phyloP scores from a whole-genome alignment of 2,888 invertebrate species.

The Pristionchus fissidentatus region DNA sequence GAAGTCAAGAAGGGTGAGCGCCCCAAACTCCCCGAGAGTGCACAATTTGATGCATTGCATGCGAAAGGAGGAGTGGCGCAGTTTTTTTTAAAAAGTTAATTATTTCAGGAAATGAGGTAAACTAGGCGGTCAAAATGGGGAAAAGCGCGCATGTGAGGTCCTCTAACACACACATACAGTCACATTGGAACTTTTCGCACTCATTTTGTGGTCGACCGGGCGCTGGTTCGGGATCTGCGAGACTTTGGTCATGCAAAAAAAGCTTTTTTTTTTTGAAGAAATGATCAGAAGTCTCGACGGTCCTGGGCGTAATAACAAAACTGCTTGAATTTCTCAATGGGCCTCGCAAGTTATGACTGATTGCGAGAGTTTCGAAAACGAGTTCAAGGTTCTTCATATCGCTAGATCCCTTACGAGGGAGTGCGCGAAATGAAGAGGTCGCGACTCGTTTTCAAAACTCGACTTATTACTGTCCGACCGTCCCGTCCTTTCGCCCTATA shows the following conservation, averaged over 20 bases:
- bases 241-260: not conserved
- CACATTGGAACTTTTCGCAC: not conserved
- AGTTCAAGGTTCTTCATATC: too few species aligned
- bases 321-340: conserved; percentile 32
- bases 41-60: not conserved
- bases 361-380: too few species aligned
- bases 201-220: conserved; percentile 13
- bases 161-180: conserved; percentile 2
- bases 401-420: too few species aligned
- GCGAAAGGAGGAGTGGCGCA: conserved; percentile 22
- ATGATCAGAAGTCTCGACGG: not conserved
- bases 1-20: conserved; percentile 45
- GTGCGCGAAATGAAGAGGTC: too few species aligned
- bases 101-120: not conserved
- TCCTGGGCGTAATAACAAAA: not conserved
- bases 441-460: too few species aligned
- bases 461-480: too few species aligned
- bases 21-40: conserved; percentile 51
- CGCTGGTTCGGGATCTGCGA: not conserved
- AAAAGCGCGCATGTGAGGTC: conserved; percentile 33
- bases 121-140: not conserved
- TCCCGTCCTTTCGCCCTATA: too few species aligned
- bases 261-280: too few species aligned
- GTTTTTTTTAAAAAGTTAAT: too few species aligned
- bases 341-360: too few species aligned